Conservation (phyloP, 1,140 invertebrate genomes). For the Drosophila bocki region DNA sequence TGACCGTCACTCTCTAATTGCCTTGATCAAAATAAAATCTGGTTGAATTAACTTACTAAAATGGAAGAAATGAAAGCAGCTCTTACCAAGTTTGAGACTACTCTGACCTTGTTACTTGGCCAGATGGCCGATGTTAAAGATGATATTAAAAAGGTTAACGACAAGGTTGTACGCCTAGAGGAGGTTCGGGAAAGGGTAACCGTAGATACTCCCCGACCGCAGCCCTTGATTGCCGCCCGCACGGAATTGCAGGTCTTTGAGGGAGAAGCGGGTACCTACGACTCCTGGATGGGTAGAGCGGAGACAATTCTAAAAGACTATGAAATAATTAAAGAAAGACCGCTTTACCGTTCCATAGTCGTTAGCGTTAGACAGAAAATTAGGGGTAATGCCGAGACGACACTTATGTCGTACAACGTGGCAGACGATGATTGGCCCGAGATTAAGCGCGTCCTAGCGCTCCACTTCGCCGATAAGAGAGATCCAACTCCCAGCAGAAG, state of each 20-base stretch:
- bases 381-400: too few relatives aligned
- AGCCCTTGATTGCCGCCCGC: neutral
- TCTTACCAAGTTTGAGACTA: neutral
- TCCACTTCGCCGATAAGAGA: too few relatives aligned
- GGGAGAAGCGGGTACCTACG: neutral
- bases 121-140: neutral
- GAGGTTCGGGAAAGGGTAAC: neutral
- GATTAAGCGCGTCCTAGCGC: too few relatives aligned
- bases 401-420: too few relatives aligned
- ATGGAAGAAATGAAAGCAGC: constrained; percentile 1
- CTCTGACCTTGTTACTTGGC: neutral
- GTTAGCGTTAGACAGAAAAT: too few relatives aligned
- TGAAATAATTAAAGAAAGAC: neutral
- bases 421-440: too few relatives aligned
- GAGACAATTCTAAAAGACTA: neutral
- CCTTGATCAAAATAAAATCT: too few relatives aligned
- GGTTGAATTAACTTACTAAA: too few relatives aligned
- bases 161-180: neutral
- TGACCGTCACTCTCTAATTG: too few relatives aligned
- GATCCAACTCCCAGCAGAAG: too few relatives aligned
- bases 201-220: neutral
- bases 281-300: neutral
- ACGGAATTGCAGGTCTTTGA: neutral
- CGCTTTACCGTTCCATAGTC: too few relatives aligned
- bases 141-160: neutral